Evolutionary conservation across 2,888 invertebrate genomes (phyloP), one percentile per base, ranked within the genome.

Genomic region (Anagyrus pseudococci): DNA sequence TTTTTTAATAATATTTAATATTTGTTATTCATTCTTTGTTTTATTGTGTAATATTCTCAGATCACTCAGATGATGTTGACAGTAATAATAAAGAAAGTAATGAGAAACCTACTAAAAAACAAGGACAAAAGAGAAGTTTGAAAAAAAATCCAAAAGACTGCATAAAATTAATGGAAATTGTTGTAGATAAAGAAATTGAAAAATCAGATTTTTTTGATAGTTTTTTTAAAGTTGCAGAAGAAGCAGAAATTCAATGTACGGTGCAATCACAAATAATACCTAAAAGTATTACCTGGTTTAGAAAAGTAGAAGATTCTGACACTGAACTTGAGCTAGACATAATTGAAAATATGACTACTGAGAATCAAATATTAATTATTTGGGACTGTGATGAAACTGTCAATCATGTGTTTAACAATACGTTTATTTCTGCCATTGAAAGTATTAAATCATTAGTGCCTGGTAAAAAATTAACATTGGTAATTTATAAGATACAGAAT

Each of bases 211-310:
- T 68, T 55, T 66, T 64, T 3, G 58, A 62, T 15, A 72, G 77
- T 44, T 72, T 83, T 52, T 67, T 75, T 22, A 68, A 65, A 7
- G 56, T 68, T 13, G 70, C 84, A 44, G 60, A 73, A 58, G 70
- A 71, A 23, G 67, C 71, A 15, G 73, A 76, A 26, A 69, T 82
- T 33, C 69, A 69, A 20, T 82, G 74, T 66, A 72, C 69, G 53
- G 53, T 76, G 7, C 65, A 71, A 10, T 70, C 75, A 13, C 79
- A 82, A 68, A 49, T 76, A 22, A 68, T 82, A 59, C 74, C 82
- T 17, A 77, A 77, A 50, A 76, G 80, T 53, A 75, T 85, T 37
- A 77, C 77, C 1, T 85, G 84, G 84, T 80, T 66, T 22, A 75
- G 82, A 70, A 75, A 66, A 26, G 49, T 74, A 1, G 76, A 78